These are phyloP conservation scores for Varroa destructor DNA, from an alignment of 1,140 invertebrate genomes.

Conservation along the genomic window DNA sequence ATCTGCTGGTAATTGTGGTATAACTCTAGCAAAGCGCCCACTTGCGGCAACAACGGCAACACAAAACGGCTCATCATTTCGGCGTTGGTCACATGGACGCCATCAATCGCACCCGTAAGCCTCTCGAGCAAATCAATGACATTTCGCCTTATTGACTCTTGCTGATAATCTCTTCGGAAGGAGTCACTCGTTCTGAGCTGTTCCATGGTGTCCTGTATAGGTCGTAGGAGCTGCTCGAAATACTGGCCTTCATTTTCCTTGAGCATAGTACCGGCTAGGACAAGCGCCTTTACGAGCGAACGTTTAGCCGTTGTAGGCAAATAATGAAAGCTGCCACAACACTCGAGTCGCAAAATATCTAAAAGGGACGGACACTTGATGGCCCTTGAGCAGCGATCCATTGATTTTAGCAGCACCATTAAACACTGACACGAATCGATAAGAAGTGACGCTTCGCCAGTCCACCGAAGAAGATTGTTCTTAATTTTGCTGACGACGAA, in stretches of 20 bases:
- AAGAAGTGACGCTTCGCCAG: constrained; percentile 47
- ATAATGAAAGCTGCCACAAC: constrained; percentile 37
- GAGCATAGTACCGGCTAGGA: constrained; percentile 40
- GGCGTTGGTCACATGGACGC: constrained; percentile 47
- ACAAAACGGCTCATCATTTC: constrained; percentile 52
- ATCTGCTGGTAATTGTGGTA: constrained; percentile 70
- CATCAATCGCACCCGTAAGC: constrained; percentile 52
- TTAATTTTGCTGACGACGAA: constrained; percentile 52
- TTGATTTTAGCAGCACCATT: constrained; percentile 46
- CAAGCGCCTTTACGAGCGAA: constrained; percentile 41
- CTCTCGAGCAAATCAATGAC: constrained; percentile 53
- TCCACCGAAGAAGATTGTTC: constrained; percentile 48
- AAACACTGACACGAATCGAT: constrained; percentile 50
- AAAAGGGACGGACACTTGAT: constrained; percentile 40
- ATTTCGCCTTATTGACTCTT: constrained; percentile 48
- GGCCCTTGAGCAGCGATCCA: constrained; percentile 45
- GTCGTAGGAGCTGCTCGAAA: constrained; percentile 46
- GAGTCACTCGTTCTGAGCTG: constrained; percentile 46
- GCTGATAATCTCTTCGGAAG: constrained; percentile 48
- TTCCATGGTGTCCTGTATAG: constrained; percentile 49
- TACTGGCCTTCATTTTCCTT: constrained; percentile 38
- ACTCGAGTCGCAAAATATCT: constrained; percentile 39
- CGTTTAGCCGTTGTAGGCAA: constrained; percentile 40
- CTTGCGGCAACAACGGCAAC: constrained; percentile 50
- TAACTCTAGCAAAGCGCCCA: constrained; percentile 52